phyloP scores from a whole-genome alignment of 2,113 vertebrate species.

The Coptodon bakossiorum region DNA sequence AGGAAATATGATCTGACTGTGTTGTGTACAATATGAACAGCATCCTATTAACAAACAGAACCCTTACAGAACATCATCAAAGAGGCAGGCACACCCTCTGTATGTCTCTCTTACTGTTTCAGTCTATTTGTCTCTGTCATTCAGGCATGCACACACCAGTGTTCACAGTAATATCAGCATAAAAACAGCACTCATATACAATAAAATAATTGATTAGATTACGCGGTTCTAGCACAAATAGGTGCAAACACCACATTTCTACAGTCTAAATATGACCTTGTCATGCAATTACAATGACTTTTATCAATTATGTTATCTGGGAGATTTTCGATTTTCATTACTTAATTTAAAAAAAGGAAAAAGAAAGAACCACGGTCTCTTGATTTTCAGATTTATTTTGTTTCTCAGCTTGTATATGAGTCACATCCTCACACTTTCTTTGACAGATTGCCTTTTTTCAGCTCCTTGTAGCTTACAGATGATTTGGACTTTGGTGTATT shows the following conservation, averaged over 20 bases:
- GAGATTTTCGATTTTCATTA: background rate
- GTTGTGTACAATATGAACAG: background rate
- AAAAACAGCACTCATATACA: background rate
- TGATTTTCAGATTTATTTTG: background rate
- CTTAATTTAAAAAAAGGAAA: background rate
- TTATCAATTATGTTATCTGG: background rate
- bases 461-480: background rate
- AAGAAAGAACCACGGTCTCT: accelerated
- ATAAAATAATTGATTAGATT: background rate
- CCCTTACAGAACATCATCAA: background rate
- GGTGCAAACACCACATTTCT: background rate
- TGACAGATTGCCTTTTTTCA: background rate
- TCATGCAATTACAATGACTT: background rate
- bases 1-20: background rate
- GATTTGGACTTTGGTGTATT: background rate
- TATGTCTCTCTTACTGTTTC: background rate
- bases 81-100: background rate
- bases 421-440: background rate
- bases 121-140: background rate
- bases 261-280: background rate
- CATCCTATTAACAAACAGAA: background rate
- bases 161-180: conserved; percentile 17
- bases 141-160: background rate
- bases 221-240: background rate
- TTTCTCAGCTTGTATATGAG: background rate